phyloP scores from a whole-genome alignment of 2,888 invertebrate genomes.

The Lapara coniferarum region DNA sequence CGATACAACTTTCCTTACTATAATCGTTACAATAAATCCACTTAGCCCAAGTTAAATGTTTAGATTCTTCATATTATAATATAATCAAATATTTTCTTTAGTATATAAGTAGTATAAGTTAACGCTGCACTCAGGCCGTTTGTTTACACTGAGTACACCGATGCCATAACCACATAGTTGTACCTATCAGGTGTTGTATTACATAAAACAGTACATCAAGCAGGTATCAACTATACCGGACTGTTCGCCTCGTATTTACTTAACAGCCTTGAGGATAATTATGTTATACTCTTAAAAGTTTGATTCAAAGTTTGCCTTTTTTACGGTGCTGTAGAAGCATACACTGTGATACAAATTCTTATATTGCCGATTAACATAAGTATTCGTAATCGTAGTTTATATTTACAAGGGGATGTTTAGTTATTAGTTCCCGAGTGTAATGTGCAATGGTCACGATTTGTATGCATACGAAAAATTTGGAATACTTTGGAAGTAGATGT shows the following conservation, averaged over 20 bases:
- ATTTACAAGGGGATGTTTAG: background rate
- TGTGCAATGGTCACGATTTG: no score
- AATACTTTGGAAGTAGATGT: background rate
- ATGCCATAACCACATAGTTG: slow-evolving; percentile 55
- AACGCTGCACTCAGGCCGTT: slow-evolving; percentile 33
- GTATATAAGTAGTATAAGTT: background rate
- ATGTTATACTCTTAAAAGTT: background rate
- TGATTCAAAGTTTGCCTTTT: background rate
- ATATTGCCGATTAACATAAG: no score
- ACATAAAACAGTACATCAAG: slow-evolving; percentile 50
- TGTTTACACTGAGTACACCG: slow-evolving; percentile 63
- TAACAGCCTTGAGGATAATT: slow-evolving; percentile 27
- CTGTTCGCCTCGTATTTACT: slow-evolving; percentile 28
- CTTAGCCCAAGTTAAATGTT: no score
- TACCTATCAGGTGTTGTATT: slow-evolving; percentile 61
- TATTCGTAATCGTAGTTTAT: no score
- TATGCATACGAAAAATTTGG: no score
- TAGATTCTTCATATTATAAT: background rate
- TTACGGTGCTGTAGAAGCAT: background rate
- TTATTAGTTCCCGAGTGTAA: background rate
- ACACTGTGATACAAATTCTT: background rate
- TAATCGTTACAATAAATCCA: background rate
- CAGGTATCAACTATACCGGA: slow-evolving; percentile 30
- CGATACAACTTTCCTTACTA: background rate
- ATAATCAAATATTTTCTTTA: slow-evolving; percentile 3